Evolutionary conservation across 2,797 vertebrate species (phyloP).

Genomic region (Melanotaenia boesemani): DNA sequence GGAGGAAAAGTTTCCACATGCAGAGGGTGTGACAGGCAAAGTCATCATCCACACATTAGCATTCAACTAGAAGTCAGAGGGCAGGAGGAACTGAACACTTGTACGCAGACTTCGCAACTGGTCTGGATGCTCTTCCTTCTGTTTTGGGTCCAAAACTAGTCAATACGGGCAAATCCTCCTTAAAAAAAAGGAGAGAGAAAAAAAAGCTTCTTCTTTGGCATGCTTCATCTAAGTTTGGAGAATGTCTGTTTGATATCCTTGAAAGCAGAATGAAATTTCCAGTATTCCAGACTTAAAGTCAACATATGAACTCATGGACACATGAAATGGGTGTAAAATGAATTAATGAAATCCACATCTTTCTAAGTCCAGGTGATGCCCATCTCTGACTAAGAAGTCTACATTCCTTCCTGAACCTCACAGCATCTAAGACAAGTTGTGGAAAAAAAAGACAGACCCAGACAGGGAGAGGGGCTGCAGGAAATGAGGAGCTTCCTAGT

Average conservation of each 20-base stretch:
- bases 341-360: constrained; percentile 92
- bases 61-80: constrained; percentile 73
- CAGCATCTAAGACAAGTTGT: constrained; percentile 54
- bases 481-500: constrained; percentile 52
- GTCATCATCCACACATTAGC: constrained; percentile 71
- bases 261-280: constrained; percentile 68
- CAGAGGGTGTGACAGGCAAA: constrained; percentile 80
- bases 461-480: constrained; percentile 53
- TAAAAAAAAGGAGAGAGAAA: constrained; percentile 1
- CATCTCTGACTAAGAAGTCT: constrained; percentile 47
- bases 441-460: constrained; percentile 55
- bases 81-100: constrained; percentile 64
- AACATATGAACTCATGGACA: constrained; percentile 72
- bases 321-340: constrained; percentile 82
- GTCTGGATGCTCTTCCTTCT: constrained; percentile 43
- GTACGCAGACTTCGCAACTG: constrained; percentile 59
- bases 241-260: constrained; percentile 50
- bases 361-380: constrained; percentile 61
- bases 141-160: constrained; percentile 51
- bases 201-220: constrained; percentile 29
- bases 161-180: constrained; percentile 26
- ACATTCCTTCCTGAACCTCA: constrained; percentile 62
- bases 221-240: constrained; percentile 62
- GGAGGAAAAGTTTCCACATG: constrained; percentile 78
- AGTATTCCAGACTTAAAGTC: constrained; percentile 68